Evolutionary conservation across 2,888 invertebrate species (phyloP), one percentile per base, ranked within the genome.

Genomic region (Ochlodes sylvanus): DNA sequence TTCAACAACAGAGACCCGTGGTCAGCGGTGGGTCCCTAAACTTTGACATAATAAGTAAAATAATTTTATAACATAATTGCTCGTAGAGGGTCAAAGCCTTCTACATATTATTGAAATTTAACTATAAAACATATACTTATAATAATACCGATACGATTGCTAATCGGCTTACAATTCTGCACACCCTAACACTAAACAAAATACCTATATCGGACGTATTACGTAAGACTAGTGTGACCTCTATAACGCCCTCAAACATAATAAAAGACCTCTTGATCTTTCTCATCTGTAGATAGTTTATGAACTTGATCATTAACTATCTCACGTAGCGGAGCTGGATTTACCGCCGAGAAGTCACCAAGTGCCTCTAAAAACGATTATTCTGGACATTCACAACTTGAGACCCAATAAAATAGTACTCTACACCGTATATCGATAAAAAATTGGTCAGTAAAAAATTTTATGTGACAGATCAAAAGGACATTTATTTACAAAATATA

Each of bases 361-460:
- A 38, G 56, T 27, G 57, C 27, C 57, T 65, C 50, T 41, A 57
- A 21, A 65, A 65, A 58, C 65, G 65, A 65, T 65, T 58, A 65
- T 41, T 7, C 47, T 57, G 57, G 64, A 64, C 57, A 38, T 47
- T 64, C 50, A 47, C 50, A 50, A 58, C 57, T 65, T 58, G 52
- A 58, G 57, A 41, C 65, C 50, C 27, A 58, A 65, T 58, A 65
- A 65, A 65, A 65, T 17, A 57, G 44, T 63, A 56, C 34, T 64
- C 34, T 44, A 19, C 19, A 64, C 56, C 47, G 64, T 64, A 56
- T 56, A 64, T 56, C 64, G 44, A 56, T 64, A 64, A 64, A 52
- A 64, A n/a, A 47, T 56, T 55, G 44, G 44, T 21, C 56, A 56
- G 47, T 64, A 56, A 52, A 44, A 21, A 52, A 52, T 58, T 58